Evolutionary conservation across 2,113 vertebrate genomes (phyloP), one percentile per base, ranked within the genome.

Genomic region (Turdus rufiventris): DNA sequence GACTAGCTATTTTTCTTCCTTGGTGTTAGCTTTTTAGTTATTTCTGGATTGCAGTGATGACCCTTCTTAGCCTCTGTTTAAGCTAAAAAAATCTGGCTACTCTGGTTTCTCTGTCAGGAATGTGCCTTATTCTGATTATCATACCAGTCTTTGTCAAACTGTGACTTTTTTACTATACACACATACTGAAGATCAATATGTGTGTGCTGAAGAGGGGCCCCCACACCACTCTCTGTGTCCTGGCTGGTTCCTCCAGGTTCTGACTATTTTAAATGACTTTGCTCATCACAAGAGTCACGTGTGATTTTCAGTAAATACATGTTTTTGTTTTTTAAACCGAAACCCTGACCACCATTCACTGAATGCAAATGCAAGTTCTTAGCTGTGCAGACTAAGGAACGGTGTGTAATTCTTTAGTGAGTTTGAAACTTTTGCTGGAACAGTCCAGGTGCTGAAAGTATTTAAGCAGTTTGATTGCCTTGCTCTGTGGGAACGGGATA

Each of bases 31-130:
- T 72, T 82, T 71, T 26, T 42, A 88, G 61, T 73, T 95, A 95
- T 96, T 95, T 94, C 36, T 82, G 90, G 77, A n/a, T 62, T 56
- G 57, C 61, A 67, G 47, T 56, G 87, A 40, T 93, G 92, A 91
- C 77, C 89, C 68, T 72, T 91, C 80, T 92, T 74, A 50, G 54
- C 53, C 89, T 84, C 51, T 91, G 26, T 67, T 80, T 83, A 47
- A 65, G 73, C 89, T 94, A 89, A 87, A 95, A 92, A 92, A 91
- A 92, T 51, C 47, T 2, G 4, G 7, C 56, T 82, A 28, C 56
- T 87, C 77, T 45, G 26, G 14, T 76, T 63, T 86, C 15, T n/a
- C 40, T 12, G 18, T 14, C 61, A 71, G 73, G 47, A 91, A 51
- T 87, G 66, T 91, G 61, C 57, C 70, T 95, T 71, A 51, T 40